Percentiles rank a stretch among this genome's conserved stretches.
phyloP scores from a whole-genome alignment of 2,113 vertebrate species.

The Clarias magur region DNA sequence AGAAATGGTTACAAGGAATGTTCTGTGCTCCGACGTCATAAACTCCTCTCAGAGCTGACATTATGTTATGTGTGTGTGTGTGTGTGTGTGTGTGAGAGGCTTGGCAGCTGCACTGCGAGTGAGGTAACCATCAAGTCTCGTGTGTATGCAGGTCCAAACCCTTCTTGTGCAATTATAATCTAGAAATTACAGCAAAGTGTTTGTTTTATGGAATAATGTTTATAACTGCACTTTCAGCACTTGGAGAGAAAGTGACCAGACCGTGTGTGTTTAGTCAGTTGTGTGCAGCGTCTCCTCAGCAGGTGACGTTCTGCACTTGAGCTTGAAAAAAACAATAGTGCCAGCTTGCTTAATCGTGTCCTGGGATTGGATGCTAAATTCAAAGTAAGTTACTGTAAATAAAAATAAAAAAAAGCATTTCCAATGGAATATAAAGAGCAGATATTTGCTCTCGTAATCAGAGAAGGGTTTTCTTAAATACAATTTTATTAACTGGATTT shows the following conservation, averaged over 20 bases:
- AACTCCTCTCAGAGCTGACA: background rate
- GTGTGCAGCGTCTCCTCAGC: no score
- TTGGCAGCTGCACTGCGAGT: slow-evolving; percentile 33
- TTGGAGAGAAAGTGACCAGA: no score
- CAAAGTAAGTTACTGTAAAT: background rate
- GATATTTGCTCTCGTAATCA: background rate
- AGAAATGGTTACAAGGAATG: background rate
- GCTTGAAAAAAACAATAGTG: background rate
- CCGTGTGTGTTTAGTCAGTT: background rate
- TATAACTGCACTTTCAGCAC: background rate
- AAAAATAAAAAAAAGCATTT: background rate
- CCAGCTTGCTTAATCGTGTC: background rate
- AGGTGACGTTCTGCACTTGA: background rate
- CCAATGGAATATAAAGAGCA: background rate
- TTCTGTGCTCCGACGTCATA: background rate
- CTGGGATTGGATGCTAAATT: background rate
- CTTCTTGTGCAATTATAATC: background rate
- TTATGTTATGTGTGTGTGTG: background rate
- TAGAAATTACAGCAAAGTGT: background rate
- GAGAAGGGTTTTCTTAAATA: background rate
- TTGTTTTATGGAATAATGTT: background rate
- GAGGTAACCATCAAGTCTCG: slow-evolving; percentile 45
- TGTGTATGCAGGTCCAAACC: background rate
- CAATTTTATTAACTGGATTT: background rate
- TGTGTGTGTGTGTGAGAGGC: slow-evolving; percentile 6